A percentile compares a stretch with the other conserved stretches of the same genome.
phyloP scores from a whole-genome alignment of 2,888 invertebrate species.

The Drosophila greeni region DNA sequence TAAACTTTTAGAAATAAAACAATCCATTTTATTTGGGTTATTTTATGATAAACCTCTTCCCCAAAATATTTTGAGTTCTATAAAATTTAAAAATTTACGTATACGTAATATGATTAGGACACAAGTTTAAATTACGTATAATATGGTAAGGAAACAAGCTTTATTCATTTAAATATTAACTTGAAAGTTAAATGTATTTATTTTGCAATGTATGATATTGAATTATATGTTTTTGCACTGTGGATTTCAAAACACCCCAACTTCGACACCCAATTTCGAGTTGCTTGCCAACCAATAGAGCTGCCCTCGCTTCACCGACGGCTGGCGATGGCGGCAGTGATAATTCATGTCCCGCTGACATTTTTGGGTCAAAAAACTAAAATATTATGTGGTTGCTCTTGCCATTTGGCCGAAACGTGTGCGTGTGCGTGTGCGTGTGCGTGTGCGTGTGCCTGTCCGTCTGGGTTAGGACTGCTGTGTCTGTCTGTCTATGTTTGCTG shows the following conservation, averaged over 20 bases:
- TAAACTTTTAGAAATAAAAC: no score
- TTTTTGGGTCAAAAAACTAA: constrained; percentile 74
- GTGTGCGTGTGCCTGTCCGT: constrained; percentile 16
- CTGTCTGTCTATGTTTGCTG: constrained; percentile 42
- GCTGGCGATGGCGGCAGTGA: constrained; percentile 59
- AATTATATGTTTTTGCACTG: neutral
- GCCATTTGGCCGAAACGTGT: constrained; percentile 26
- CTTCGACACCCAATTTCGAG: neutral
- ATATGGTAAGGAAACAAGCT: neutral
- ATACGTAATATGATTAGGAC: no score
- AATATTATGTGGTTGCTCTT: constrained; percentile 63
- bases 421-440: constrained; percentile 23
- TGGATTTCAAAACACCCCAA: neutral
- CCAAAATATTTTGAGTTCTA: no score
- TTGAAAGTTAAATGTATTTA: neutral
- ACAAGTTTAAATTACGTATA: no score
- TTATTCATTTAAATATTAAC: neutral
- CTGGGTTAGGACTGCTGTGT: constrained; percentile 8
- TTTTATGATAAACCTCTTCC: no score
- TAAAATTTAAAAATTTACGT: no score
- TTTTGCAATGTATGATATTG: no score
- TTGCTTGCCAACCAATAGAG: constrained; percentile 8
- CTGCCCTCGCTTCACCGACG: constrained; percentile 33
- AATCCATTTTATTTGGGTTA: no score
- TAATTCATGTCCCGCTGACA: constrained; percentile 74